Percentiles rank a stretch among this genome's conserved stretches.
These are phyloP conservation scores for Addax nasomaculatus DNA, from an alignment of 2,113 vertebrate genomes.

Conservation along the genomic window DNA sequence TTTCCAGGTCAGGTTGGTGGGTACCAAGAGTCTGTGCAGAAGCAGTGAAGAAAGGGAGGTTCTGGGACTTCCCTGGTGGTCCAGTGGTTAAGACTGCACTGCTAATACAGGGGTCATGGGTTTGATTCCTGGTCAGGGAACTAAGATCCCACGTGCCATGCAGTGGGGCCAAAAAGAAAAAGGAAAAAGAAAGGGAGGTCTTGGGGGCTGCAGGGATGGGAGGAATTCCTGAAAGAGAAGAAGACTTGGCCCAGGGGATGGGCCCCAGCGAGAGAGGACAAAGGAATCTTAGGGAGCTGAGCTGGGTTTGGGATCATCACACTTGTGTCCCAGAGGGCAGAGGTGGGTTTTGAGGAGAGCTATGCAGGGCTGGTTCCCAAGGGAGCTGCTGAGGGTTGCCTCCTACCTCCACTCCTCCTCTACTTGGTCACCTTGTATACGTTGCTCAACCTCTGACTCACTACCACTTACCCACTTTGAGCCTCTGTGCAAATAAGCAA, in stretches of 20 bases:
- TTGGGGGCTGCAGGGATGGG: neutral
- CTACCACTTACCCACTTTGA: neutral
- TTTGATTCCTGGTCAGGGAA: neutral
- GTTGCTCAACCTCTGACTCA: neutral
- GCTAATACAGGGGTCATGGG: neutral
- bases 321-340: neutral
- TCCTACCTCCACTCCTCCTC: neutral
- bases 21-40: neutral
- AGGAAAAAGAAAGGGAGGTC: neutral
- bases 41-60: neutral
- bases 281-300: neutral
- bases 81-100: neutral
- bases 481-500: neutral
- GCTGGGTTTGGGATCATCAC: neutral
- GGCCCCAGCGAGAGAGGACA: neutral
- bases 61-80: neutral
- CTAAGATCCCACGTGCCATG: neutral
- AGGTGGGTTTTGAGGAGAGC: neutral
- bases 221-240: neutral
- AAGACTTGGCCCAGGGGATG: neutral
- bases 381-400: neutral
- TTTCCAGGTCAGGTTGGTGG: neutral
- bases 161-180: neutral
- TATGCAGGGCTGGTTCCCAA: neutral
- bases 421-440: neutral